Base-by-base conservation (phyloP, 1,140 invertebrate species). In the Hycleus cichorii region DNA sequence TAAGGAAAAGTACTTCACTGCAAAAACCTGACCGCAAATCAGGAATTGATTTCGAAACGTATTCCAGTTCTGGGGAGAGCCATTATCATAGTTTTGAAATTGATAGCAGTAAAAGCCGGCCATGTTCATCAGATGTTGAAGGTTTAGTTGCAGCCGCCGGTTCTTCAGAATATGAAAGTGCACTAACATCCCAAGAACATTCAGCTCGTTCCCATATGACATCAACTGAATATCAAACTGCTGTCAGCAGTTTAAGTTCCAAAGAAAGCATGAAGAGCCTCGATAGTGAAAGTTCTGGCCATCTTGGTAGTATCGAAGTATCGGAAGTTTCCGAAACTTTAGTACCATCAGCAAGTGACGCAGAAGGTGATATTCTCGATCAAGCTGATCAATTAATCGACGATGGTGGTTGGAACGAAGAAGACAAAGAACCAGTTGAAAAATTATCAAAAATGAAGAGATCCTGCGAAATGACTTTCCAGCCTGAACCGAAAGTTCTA, bases 311-410 rank as follows among this genome's bases (percentile, higher is more conserved):
- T 72, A 81, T 93, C 62, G 91, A 94, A 77, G 86, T 89, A 5
- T 93, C 91, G 45, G 92, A 95, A 73, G 78, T 89, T 24, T 93
- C 91, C 1, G 93, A 95, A 77, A 95, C 93, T 4, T 71, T 95
- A 39, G 86, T 95, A 9, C 86, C 90, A 5, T 93, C 91, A 8
- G 76, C 75, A 7, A 72, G 78, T 61, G 80, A 82, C 67, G 60
- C 78, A 11, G 77, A 79, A 3, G 71, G 72, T 26, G 78, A 80
- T 50, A 75, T 75, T 4, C 63, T 73, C 0, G 75, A 77, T 10
- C 74, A 75, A 47, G 46, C 72, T 0, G 74, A 76, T 48, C 63
- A 63, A 46, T 27, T 68, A 8, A 44, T 64, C 4, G 69, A 66
- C 26, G 43, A 62, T 42, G 64, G 50, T 67, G 67, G n/a, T 52